A percentile compares a stretch with the other conserved stretches of the same genome.
Conservation (phyloP, 1,140 invertebrate species). For the Meloidogyne hapla region DNA sequence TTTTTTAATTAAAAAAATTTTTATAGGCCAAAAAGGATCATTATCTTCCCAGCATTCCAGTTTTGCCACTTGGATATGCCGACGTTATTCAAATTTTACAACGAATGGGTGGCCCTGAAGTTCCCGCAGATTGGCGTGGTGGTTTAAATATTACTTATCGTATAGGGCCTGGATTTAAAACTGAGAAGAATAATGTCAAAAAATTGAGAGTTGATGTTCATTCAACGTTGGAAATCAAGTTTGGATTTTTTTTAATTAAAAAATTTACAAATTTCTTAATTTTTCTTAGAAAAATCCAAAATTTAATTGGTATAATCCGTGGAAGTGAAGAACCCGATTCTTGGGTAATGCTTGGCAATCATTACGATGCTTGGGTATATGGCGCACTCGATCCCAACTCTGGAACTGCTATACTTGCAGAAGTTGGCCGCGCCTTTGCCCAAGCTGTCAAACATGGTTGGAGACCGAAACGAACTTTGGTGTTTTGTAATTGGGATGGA, state of each 20-base stretch:
- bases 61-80: constrained; percentile 56
- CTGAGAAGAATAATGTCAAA: neutral
- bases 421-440: constrained; percentile 67
- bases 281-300: constrained; percentile 52
- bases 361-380: constrained; percentile 70
- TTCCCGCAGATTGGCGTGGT: constrained; percentile 57
- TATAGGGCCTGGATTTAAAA: constrained; percentile 47
- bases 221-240: constrained; percentile 45
- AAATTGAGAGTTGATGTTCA: constrained; percentile 51
- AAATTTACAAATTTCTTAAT: constrained; percentile 23
- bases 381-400: constrained; percentile 60
- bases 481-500: constrained; percentile 69
- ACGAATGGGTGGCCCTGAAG: constrained; percentile 43
- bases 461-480: constrained; percentile 66
- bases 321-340: constrained; percentile 65
- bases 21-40: constrained; percentile 25
- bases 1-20: neutral
- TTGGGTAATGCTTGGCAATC: constrained; percentile 71
- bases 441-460: constrained; percentile 61
- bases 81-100: constrained; percentile 56
- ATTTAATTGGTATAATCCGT: constrained; percentile 62
- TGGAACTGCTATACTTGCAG: constrained; percentile 68
- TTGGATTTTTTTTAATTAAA: neutral
- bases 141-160: constrained; percentile 62
- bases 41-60: constrained; percentile 57